Conservation (phyloP, 2,888 invertebrate genomes). For the Lapara coniferarum region DNA sequence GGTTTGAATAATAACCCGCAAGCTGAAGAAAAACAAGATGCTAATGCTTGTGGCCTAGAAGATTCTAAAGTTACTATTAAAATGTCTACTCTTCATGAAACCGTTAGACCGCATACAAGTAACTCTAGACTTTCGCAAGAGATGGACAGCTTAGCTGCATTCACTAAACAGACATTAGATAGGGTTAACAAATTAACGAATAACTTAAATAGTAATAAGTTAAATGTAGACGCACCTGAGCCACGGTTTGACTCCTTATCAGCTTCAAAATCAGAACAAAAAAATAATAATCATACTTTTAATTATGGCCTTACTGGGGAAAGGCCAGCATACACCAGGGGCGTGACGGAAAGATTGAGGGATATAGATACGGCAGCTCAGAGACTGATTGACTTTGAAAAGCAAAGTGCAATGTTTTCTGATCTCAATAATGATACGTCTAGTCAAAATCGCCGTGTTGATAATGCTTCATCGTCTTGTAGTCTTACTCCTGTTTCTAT, state of each 20-base stretch:
- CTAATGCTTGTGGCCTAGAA: slow-evolving; percentile 57
- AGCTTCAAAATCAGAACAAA: slow-evolving; percentile 65
- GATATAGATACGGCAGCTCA: slow-evolving; percentile 82
- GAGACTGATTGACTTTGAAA: slow-evolving; percentile 82
- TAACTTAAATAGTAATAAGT: slow-evolving; percentile 80
- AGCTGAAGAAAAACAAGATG: slow-evolving; percentile 54
- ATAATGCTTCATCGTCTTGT: slow-evolving; percentile 66
- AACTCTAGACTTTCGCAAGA: slow-evolving; percentile 80
- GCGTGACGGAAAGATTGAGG: slow-evolving; percentile 75
- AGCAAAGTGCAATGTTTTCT: slow-evolving; percentile 82
- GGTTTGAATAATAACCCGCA: slow-evolving; percentile 59
- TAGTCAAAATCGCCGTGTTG: slow-evolving; percentile 80
- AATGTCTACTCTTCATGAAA: slow-evolving; percentile 78
- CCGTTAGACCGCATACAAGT: slow-evolving; percentile 69
- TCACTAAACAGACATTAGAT: slow-evolving; percentile 87
- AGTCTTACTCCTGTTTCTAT: slow-evolving; percentile 85
- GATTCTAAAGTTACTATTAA: slow-evolving; percentile 58
- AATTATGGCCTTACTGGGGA: slow-evolving; percentile 68
- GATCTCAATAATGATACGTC: slow-evolving; percentile 80
- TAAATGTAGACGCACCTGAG: slow-evolving; percentile 69
- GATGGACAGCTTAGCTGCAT: slow-evolving; percentile 86
- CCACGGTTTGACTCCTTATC: slow-evolving; percentile 69
- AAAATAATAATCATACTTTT: slow-evolving; percentile 62
- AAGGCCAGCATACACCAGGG: slow-evolving; percentile 62
- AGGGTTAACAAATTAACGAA: slow-evolving; percentile 86